These are phyloP conservation scores for Amazonetta brasiliensis DNA, from an alignment of 2,797 vertebrate species.

Conservation along the genomic window DNA sequence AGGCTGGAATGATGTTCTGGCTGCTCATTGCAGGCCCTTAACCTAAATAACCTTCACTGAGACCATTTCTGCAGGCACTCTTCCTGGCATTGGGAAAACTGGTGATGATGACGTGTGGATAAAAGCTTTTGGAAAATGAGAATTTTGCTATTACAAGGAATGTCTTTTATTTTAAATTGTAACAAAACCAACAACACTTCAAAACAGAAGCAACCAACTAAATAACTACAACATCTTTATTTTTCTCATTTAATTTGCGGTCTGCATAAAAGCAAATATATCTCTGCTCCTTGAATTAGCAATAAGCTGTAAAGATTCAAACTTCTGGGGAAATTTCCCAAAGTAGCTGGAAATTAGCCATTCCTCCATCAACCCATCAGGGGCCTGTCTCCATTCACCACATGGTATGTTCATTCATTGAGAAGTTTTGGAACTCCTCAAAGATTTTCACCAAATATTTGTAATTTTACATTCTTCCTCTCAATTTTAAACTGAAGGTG, in stretches of 20 bases:
- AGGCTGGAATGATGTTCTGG: not conserved
- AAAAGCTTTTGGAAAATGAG: not conserved
- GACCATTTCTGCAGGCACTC: not conserved
- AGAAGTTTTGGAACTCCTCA: not conserved
- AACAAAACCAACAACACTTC: not conserved
- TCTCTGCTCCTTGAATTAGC: not conserved
- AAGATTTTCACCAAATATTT: not conserved
- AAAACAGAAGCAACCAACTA: not conserved
- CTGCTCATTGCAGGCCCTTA: not conserved
- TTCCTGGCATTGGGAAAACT: not conserved
- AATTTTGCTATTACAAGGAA: not conserved
- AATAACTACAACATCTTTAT: not conserved
- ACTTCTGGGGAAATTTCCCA: not conserved
- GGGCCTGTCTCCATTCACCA: not conserved
- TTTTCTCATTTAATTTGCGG: not conserved
- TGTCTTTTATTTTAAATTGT: not conserved
- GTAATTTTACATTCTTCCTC: not conserved
- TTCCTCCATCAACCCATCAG: not conserved
- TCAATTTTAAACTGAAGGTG: not conserved
- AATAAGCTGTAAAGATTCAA: not conserved
- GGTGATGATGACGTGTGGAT: accelerated
- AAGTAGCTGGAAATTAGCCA: not conserved
- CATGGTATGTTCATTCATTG: not conserved
- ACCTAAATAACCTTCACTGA: not conserved
- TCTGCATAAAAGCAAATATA: not conserved